phyloP scores from a whole-genome alignment of 2,888 invertebrate species.

The Zaprionus lineosus region DNA sequence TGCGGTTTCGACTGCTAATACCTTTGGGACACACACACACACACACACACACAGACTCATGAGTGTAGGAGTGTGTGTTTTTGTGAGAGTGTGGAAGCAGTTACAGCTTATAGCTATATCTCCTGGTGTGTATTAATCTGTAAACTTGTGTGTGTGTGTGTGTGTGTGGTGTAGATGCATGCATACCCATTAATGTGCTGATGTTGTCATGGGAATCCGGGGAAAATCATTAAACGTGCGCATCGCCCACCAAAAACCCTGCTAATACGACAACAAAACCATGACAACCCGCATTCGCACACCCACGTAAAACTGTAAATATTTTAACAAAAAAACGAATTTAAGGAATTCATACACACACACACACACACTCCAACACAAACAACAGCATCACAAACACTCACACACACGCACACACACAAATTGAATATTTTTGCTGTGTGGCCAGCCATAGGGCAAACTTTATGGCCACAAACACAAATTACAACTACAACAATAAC shows the following conservation, averaged over 20 bases:
- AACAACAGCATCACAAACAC: too few species aligned
- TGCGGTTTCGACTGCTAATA: slow-evolving; percentile 43
- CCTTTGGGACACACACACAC: slow-evolving; percentile 9
- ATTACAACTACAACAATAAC: slow-evolving; percentile 58
- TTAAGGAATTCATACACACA: too few species aligned
- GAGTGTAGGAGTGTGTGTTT: background rate
- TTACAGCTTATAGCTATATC: slow-evolving; percentile 2
- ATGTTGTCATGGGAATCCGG: slow-evolving; percentile 18
- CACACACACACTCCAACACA: too few species aligned
- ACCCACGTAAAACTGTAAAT: slow-evolving; percentile 51
- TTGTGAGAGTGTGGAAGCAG: background rate
- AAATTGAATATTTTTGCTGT: slow-evolving; percentile 57
- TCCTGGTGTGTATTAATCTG: background rate
- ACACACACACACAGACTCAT: background rate
- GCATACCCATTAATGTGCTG: slow-evolving; percentile 41
- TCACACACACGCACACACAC: too few species aligned
- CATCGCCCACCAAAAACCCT: slow-evolving; percentile 30
- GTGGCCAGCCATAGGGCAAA: slow-evolving; percentile 49
- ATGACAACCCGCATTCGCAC: slow-evolving; percentile 40
- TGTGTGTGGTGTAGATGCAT: background rate
- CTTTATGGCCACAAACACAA: slow-evolving; percentile 72
- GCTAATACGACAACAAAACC: slow-evolving; percentile 51
- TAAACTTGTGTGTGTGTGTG: slow-evolving; percentile 10
- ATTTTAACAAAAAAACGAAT: slow-evolving; percentile 31
- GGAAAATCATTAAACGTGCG: slow-evolving; percentile 41